Conservation (phyloP, 2,797 vertebrate species). For the Enteromius viviparus region DNA sequence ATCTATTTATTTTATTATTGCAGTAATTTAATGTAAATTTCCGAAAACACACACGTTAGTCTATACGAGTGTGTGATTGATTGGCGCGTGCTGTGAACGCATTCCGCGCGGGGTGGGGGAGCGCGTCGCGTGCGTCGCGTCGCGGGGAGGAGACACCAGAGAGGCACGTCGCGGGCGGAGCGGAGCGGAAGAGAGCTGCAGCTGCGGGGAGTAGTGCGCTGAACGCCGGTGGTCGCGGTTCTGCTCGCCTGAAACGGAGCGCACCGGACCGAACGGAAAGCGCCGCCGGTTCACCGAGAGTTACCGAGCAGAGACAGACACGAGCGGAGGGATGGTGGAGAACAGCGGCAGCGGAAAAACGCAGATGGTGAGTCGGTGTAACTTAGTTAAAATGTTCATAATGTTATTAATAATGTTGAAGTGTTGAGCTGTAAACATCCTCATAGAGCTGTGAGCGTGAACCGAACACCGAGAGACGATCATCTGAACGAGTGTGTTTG, state of each 20-base stretch:
- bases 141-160: constrained; percentile 61
- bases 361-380: constrained; percentile 78
- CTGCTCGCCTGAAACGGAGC: constrained; percentile 57
- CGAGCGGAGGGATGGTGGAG: constrained; percentile 81
- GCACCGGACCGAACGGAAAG: constrained; percentile 32
- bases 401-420: not conserved
- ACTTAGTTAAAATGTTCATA: not conserved
- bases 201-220: constrained; percentile 70
- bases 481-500: not conserved
- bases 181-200: constrained; percentile 59
- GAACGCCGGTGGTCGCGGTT: constrained; percentile 64
- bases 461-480: not conserved
- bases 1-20: not conserved
- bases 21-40: not conserved
- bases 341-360: constrained; percentile 80
- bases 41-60: not conserved
- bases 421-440: constrained; percentile 21
- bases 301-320: constrained; percentile 55
- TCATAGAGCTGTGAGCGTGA: not conserved
- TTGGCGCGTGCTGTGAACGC: not conserved
- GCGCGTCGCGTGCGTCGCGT: constrained; percentile 55
- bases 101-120: not conserved
- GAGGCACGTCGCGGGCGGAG: constrained; percentile 55
- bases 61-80: not conserved
- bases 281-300: constrained; percentile 52